phyloP scores from a whole-genome alignment of 2,888 invertebrate genomes.

The Micropterix aruncella region DNA sequence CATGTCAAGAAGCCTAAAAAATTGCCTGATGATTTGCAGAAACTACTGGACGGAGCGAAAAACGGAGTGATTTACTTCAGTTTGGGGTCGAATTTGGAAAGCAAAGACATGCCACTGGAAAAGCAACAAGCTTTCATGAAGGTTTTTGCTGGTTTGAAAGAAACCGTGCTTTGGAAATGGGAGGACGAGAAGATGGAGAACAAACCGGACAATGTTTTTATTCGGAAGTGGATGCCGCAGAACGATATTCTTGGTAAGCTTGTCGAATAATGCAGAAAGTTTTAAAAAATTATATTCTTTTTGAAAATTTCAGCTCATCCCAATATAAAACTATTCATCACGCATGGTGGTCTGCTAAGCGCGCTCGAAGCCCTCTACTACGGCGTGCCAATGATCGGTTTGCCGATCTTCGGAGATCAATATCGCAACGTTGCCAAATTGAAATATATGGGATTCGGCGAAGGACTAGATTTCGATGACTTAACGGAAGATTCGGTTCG shows the following conservation, averaged over 20 bases:
- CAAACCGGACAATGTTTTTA: conserved; percentile 39
- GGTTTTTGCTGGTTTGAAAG: conserved; percentile 41
- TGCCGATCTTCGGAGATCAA: conserved; percentile 37
- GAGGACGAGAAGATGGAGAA: conserved; percentile 39
- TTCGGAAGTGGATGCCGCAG: conserved; percentile 54
- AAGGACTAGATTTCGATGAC: conserved; percentile 26
- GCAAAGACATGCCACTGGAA: conserved; percentile 33
- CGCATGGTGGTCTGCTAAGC: conserved; percentile 52
- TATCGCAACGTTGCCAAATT: conserved; percentile 31
- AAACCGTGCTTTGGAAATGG: conserved; percentile 57
- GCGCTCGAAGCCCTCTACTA: conserved; percentile 45
- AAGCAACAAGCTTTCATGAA: conserved; percentile 36
- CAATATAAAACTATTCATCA: conserved; percentile 43
- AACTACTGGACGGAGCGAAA: conserved; percentile 31
- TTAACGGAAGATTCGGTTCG: conserved; percentile 27
- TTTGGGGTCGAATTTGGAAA: conserved; percentile 43
- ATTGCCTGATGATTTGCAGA: conserved; percentile 33
- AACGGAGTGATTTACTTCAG: conserved; percentile 42
- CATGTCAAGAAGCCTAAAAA: conserved; percentile 26
- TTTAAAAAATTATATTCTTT: not conserved
- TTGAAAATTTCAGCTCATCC: conserved; percentile 30
- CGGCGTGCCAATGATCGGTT: conserved; percentile 39
- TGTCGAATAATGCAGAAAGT: conserved; percentile 19
- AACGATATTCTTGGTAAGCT: conserved; percentile 45
- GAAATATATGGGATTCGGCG: conserved; percentile 26